Base-by-base conservation (phyloP, 2,888 invertebrate genomes). In the Anodontia alba region DNA sequence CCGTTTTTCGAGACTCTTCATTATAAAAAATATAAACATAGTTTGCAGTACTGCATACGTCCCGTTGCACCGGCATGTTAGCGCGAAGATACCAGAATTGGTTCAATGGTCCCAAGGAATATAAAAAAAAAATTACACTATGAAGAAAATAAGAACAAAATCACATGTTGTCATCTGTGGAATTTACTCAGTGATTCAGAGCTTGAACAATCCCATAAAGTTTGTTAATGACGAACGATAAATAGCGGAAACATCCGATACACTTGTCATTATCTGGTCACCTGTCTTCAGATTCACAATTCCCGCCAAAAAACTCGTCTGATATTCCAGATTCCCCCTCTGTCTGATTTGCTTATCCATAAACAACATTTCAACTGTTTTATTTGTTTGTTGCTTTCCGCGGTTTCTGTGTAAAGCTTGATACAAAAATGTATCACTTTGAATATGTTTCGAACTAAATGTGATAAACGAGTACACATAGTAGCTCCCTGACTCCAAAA, bases 381-480 rank as follows among this genome's bases (percentile, higher is more conserved):
- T 7, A 7, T 8, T 26, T 2, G 7, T 8, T n/a, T n/a, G n/a
- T 29, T 57, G 26, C 12, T 51, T 51, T 51, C 20, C 51, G 51
- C 23, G 51, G 51, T 51, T 20, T 57, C 17, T 57, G 29, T 57
- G 29, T 10, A 57, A 7, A 17, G 23, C 23, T 26, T 57, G 57
- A 57, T 57, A 29, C 10, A 57, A 29, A 29, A 57, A 57, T 17
- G 57, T 26, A 10, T 57, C 57, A 57, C 29, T 57, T 29, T 26
- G 26, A 20, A 57, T 26, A 26, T 57, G 26, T 20, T 57, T 17
- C 7, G 57, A 57, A 7, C 57, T 7, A 26, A 57, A 57, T 57
- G 57, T 57, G 29, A 57, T 57, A 26, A 57, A 57, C 29, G 57
- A 57, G 29, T 57, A 57, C 26, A 57, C 57, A 26, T 57, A 57